Evolutionary conservation across 2,113 vertebrate genomes (phyloP).

Genomic region (Pelobates fuscus): DNA sequence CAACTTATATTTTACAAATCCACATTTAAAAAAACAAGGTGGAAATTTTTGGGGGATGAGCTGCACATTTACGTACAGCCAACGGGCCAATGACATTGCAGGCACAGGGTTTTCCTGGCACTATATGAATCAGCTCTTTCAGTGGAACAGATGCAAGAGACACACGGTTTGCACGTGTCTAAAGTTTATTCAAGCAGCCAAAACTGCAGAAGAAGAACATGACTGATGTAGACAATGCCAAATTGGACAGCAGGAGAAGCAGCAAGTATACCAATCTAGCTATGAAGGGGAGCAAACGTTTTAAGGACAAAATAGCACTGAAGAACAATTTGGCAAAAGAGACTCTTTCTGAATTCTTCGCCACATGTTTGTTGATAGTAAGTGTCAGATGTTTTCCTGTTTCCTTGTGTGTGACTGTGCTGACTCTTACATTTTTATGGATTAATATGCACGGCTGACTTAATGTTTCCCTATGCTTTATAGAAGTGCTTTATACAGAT

Average conservation of each 20-base stretch:
- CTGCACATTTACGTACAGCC: slow-evolving; percentile 58
- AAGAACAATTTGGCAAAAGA: slow-evolving; percentile 82
- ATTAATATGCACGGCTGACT: not conserved
- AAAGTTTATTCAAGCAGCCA: slow-evolving; percentile 61
- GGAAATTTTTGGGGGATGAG: slow-evolving; percentile 57
- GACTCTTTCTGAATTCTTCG: slow-evolving; percentile 89
- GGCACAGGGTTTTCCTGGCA: slow-evolving; percentile 57
- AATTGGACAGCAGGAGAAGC: slow-evolving; percentile 43
- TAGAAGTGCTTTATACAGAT: no score
- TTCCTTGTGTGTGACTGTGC: slow-evolving; percentile 33
- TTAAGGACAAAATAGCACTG: slow-evolving; percentile 78
- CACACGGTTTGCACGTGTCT: slow-evolving; percentile 58
- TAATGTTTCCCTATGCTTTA: not conserved
- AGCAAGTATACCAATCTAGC: slow-evolving; percentile 69
- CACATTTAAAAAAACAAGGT: slow-evolving; percentile 33
- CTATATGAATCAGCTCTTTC: slow-evolving; percentile 45
- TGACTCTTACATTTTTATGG: slow-evolving; percentile 13
- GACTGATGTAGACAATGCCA: slow-evolving; percentile 51
- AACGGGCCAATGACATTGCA: slow-evolving; percentile 56
- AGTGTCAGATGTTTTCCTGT: slow-evolving; percentile 73
- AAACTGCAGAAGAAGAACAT: slow-evolving; percentile 54
- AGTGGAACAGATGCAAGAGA: slow-evolving; percentile 52
- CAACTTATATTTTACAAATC: not conserved
- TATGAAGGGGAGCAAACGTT: slow-evolving; percentile 63
- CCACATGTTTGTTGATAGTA: slow-evolving; percentile 90